Evolutionary conservation across 1,140 invertebrate species (phyloP), one percentile per base, ranked within the genome.

Genomic region (Listronotus oregonensis): DNA sequence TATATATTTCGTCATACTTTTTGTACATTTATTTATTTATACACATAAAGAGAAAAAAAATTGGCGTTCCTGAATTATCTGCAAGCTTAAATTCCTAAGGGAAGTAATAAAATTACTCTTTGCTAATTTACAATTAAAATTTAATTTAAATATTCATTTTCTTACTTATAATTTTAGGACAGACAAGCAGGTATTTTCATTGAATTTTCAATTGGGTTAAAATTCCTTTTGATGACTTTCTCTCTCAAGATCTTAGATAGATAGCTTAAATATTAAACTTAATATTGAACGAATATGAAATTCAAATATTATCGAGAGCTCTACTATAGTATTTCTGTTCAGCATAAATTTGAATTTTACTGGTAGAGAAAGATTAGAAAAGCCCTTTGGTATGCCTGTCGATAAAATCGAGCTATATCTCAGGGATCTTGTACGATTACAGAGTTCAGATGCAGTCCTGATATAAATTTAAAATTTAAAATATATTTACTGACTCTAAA

Each of bases 311-410:
- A 50, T 50, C 47, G 47, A 50, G 17, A 50, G 21, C 47, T 50
- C 47, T 18, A 31, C 17, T 31, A n/a, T 18, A 50, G 47, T 50
- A 50, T 50, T 50, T 50, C 21, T 18, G 47, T 17, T 50, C 47
- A n/a, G 47, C 15, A 50, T 50, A 50, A 50, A 50, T 50, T 50
- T 50, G 21, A 50, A 50, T 50, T 50, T 50, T 50, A 50, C 12
- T 50, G 18, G 17, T 17, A 18, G 18, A 50, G 21, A 50, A 50
- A 50, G 47, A 50, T 50, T 50, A 50, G 47, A 50, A 6, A n/a
- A 12, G 15, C 14, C 17, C 21, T 50, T 50, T 31, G 47, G 47
- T 12, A 50, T 50, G 21, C 14, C 43, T 46, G 43, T 46, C 43
- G 11, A 18, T 50, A 21, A 15, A n/a, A 17, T 31, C 21, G 12